Evolutionary conservation across 2,888 invertebrate species (phyloP).

Genomic region (Ophioninae sp.): DNA sequence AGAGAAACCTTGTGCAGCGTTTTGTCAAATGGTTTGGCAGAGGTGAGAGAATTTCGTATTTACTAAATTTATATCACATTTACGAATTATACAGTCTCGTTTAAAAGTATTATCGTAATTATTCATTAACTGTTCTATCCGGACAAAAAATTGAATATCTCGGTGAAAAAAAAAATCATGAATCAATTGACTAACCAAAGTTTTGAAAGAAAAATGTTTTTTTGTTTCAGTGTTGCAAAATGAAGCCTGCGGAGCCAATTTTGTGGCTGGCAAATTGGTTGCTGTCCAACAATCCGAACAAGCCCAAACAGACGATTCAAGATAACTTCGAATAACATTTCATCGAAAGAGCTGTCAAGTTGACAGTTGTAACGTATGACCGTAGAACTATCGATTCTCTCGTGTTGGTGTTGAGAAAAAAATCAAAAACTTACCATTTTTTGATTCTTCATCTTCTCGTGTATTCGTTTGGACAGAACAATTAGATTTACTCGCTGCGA

Average conservation of each 20-base stretch:
- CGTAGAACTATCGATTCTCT: background rate
- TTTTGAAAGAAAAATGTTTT: background rate
- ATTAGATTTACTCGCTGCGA: conserved; percentile 2
- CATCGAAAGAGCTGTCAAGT: background rate
- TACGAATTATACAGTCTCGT: background rate
- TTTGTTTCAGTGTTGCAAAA: conserved; percentile 84
- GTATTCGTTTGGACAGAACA: conserved; percentile 6
- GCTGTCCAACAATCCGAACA: conserved; percentile 88
- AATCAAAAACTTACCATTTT: conserved; percentile 41
- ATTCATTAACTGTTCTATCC: too few relatives aligned
- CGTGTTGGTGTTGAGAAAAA: background rate
- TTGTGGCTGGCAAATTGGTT: conserved; percentile 91
- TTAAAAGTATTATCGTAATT: too few relatives aligned
- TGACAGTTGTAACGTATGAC: background rate
- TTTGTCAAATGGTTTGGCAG: conserved; percentile 83
- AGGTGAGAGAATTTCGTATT: conserved; percentile 66
- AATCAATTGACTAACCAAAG: background rate
- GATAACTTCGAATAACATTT: conserved; percentile 13
- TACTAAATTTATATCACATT: background rate
- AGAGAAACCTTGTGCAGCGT: conserved; percentile 86
- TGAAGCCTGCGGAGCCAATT: conserved; percentile 89
- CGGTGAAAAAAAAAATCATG: too few relatives aligned
- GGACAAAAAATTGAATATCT: too few relatives aligned
- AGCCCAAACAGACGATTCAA: conserved; percentile 81
- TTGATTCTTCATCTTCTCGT: background rate